Evolutionary conservation across 2,888 invertebrate genomes (phyloP).

Genomic region (Lacanobia oleracea): DNA sequence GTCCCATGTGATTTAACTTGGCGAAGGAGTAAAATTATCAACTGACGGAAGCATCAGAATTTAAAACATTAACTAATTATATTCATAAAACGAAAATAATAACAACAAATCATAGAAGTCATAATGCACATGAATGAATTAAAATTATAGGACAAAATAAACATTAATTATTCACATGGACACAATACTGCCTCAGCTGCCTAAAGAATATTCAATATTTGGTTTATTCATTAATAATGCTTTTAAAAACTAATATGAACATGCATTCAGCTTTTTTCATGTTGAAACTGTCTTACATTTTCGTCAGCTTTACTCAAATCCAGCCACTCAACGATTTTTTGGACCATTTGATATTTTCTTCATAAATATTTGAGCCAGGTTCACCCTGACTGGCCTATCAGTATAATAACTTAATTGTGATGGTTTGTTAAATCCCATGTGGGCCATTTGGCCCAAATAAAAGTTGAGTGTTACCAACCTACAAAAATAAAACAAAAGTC

Average conservation of each 20-base stretch:
- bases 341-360: neutral
- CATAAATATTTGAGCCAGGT: neutral
- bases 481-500: slow-evolving; percentile 34
- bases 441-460: slow-evolving; percentile 13
- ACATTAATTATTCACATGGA: slow-evolving; percentile 60
- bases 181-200: slow-evolving; percentile 56
- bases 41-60: slow-evolving; percentile 39
- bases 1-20: slow-evolving; percentile 40
- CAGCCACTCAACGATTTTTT: slow-evolving; percentile 4
- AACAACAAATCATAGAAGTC: slow-evolving; percentile 58
- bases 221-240: slow-evolving; percentile 31
- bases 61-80: slow-evolving; percentile 60
- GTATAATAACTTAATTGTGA: neutral
- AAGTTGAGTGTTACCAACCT: slow-evolving; percentile 24
- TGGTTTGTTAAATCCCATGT: slow-evolving; percentile 6
- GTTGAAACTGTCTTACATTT: slow-evolving; percentile 11
- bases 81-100: slow-evolving; percentile 67
- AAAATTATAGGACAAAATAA: slow-evolving; percentile 59
- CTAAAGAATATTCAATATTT: slow-evolving; percentile 41
- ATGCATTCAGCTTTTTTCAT: slow-evolving; percentile 10
- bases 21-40: slow-evolving; percentile 47
- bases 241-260: slow-evolving; percentile 33
- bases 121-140: slow-evolving; percentile 46
- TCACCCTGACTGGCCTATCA: neutral
- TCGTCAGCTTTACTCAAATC: neutral